These are phyloP conservation scores for Cariama cristata DNA, from an alignment of 2,113 vertebrate species.

Conservation along the genomic window DNA sequence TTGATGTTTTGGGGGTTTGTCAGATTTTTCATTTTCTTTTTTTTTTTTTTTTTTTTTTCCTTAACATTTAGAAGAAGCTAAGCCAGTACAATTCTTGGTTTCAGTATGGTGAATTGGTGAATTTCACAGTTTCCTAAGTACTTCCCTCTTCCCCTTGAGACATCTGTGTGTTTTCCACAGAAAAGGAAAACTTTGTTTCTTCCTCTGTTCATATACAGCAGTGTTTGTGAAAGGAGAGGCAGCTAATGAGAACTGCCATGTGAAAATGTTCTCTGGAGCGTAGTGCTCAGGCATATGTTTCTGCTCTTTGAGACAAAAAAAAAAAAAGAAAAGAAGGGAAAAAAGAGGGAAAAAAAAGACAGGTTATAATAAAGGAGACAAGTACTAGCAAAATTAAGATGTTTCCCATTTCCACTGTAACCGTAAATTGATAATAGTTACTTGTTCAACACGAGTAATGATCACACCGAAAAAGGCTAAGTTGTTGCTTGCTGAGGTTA, in stretches of 20 bases:
- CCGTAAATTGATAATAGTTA: slow-evolving; percentile 7
- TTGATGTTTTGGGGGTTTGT: not conserved
- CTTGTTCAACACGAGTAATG: not conserved
- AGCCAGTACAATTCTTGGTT: not conserved
- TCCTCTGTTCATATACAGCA: not conserved
- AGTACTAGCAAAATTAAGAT: not conserved
- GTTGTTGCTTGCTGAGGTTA: slow-evolving; percentile 3
- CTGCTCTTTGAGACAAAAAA: not conserved
- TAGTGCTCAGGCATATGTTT: not conserved
- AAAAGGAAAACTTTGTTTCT: not conserved
- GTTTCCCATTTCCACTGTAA: slow-evolving; percentile 8
- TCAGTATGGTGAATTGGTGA: not conserved
- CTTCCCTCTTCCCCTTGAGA: not conserved
- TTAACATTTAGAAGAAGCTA: not conserved
- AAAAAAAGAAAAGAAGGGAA: rapidly evolving
- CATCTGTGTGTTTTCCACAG: not conserved
- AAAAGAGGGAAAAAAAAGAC: not conserved
- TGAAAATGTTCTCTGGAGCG: not conserved
- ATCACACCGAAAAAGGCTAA: not conserved
- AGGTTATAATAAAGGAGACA: not conserved
- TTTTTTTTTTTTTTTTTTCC: too few relatives aligned
- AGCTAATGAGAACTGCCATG: not conserved
- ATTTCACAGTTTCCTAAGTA: not conserved
- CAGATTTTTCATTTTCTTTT: not conserved
- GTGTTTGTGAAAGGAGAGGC: not conserved